A percentile compares a stretch with the other conserved stretches of the same genome.
Evolutionary conservation across 2,888 invertebrate genomes (phyloP).

Genomic region (Metellina segmentata): DNA sequence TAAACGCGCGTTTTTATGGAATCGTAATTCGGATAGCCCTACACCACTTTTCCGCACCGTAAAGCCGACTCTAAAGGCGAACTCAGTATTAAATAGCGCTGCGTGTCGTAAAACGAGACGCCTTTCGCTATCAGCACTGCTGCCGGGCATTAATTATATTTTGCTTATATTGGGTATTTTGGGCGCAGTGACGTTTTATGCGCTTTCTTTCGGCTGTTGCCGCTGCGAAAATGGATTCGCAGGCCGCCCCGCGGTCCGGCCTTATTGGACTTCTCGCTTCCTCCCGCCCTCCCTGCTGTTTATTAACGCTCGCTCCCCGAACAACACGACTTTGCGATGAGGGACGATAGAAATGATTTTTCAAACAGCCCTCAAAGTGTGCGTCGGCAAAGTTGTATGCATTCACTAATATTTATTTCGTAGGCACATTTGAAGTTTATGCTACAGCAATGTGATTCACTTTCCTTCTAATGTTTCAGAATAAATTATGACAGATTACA

Average conservation of each 20-base stretch:
- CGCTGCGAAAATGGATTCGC: constrained; percentile 41
- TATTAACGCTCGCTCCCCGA: background rate
- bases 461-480: too few relatives aligned
- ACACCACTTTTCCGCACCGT: background rate
- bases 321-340: background rate
- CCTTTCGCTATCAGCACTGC: constrained; percentile 28
- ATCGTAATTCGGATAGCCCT: too few relatives aligned
- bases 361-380: too few relatives aligned
- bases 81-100: constrained; percentile 24
- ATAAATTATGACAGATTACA: too few relatives aligned
- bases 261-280: constrained; percentile 1
- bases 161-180: constrained; percentile 68
- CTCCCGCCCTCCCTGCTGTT: background rate
- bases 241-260: background rate
- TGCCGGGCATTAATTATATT: constrained; percentile 67
- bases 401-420: too few relatives aligned
- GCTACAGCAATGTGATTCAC: too few relatives aligned
- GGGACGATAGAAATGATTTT: background rate
- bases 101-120: constrained; percentile 39
- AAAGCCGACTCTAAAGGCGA: constrained; percentile 7
- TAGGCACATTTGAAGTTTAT: too few relatives aligned
- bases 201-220: constrained; percentile 8
- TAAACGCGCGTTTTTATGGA: too few relatives aligned
- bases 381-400: too few relatives aligned
- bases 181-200: constrained; percentile 42